A percentile compares a stretch with the other conserved stretches of the same genome.
Evolutionary conservation across 1,140 invertebrate genomes (phyloP).

Genomic region (Zaprionus africanus): DNA sequence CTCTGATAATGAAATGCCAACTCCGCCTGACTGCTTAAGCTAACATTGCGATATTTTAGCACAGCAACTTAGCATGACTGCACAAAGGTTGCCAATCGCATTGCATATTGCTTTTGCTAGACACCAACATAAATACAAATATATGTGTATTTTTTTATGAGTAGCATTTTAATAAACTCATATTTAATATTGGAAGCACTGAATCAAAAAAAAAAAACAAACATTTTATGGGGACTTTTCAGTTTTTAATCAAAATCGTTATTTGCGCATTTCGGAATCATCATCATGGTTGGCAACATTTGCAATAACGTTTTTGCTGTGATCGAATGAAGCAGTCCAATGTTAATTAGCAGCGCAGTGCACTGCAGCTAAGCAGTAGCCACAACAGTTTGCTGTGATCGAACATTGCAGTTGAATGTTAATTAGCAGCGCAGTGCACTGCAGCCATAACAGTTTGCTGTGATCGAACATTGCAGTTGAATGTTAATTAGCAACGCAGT

Average conservation of each 20-base stretch:
- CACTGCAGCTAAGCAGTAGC: neutral
- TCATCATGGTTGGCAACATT: neutral
- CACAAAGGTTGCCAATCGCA: neutral
- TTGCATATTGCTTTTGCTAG: neutral
- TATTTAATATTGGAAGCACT: neutral
- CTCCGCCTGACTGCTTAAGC: neutral
- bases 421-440: neutral
- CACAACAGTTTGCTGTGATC: too few species aligned
- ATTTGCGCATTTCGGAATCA: neutral
- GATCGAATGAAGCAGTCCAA: neutral
- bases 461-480: neutral
- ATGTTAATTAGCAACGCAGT: neutral
- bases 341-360: neutral
- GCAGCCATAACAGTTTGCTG: neutral
- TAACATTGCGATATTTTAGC: neutral
- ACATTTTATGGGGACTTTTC: neutral
- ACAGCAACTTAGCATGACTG: neutral
- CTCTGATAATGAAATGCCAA: neutral
- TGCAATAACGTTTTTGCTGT: neutral
- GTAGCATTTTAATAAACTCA: neutral
- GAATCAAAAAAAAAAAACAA: neutral
- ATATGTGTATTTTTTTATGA: neutral
- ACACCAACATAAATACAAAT: neutral
- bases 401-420: neutral
- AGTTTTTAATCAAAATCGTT: neutral